Base-by-base conservation (phyloP, 1,140 invertebrate species). In the Lucilia sericata region DNA sequence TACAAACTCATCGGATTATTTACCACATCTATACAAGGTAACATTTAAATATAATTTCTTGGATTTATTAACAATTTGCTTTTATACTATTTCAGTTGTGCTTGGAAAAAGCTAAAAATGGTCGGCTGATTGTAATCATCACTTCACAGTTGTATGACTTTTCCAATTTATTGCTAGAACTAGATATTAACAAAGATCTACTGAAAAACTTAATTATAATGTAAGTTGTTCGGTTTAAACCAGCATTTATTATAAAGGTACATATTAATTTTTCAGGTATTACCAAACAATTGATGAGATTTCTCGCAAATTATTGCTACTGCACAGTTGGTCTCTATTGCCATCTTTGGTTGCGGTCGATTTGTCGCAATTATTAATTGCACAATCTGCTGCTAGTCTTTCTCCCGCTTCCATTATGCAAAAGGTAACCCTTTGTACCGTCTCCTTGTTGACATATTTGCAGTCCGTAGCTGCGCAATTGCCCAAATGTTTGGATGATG, bases 241-340 rank as follows among this genome's bases (percentile, higher is more conserved):
- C 25, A 30, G 25, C 25, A 30, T 30, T 30, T 30, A 42, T 42
- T 42, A 10, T 10, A 42, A 42, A 42, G 5, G 42, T 42, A 36
- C 8, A 36, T 36, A 42, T 8, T 42, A 2, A 47, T 19, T 70
- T 82, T 34, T 2, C 17, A 83, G 82, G 36, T 14, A 49, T 21
- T 75, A 74, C 42, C n/a, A 65, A 5, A 21, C 19, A n/a, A 83
- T 83, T 74, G 82, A 83, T 49, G 82, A 74, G 21, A 47, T 83
- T 19, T 47, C 34, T 19, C 65, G 74, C 13, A 83, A 83, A n/a
- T 49, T 83, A 30, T 75, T 83, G 12, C n/a, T 74, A n/a, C 34
- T 83, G 21, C 82, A 83, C 60, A 55, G 74, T 42, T 83, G 82
- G 82, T n/a, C 65, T 4, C 13, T 74, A 65, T 42, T 75, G 5